These are phyloP conservation scores for Heterotilapia buettikoferi DNA, from an alignment of 2,113 vertebrate species.

Conservation along the genomic window DNA sequence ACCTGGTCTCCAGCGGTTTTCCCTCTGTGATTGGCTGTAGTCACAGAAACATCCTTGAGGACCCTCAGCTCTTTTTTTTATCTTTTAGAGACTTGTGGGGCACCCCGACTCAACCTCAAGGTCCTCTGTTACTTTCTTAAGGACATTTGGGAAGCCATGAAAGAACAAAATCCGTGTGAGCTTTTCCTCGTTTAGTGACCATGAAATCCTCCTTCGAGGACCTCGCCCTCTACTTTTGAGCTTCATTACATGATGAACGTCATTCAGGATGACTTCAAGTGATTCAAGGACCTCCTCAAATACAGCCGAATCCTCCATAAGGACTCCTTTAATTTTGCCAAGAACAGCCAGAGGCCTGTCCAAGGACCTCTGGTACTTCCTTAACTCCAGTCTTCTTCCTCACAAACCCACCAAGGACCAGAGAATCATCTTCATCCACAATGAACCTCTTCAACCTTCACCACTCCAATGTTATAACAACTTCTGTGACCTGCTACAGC, in stretches of 20 bases:
- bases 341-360: not conserved
- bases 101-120: not conserved
- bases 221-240: not conserved
- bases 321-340: not conserved
- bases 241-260: not conserved
- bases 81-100: not conserved
- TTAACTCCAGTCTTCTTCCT: not conserved
- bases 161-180: not conserved
- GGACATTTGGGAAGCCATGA: not conserved
- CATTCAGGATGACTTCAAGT: not conserved
- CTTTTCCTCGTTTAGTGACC: not conserved
- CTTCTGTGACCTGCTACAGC: not conserved
- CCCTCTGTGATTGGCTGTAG: not conserved
- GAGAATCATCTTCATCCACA: not conserved
- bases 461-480: not conserved
- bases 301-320: not conserved
- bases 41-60: not conserved
- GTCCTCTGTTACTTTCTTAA: not conserved
- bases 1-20: not conserved
- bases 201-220: not conserved
- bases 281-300: not conserved
- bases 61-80: not conserved
- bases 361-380: not conserved
- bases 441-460: not conserved
- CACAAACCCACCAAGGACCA: not conserved